Percentiles rank a stretch among this genome's conserved stretches.
phyloP scores from a whole-genome alignment of 2,113 vertebrate genomes.

The Mesoclemmys tuberculata region DNA sequence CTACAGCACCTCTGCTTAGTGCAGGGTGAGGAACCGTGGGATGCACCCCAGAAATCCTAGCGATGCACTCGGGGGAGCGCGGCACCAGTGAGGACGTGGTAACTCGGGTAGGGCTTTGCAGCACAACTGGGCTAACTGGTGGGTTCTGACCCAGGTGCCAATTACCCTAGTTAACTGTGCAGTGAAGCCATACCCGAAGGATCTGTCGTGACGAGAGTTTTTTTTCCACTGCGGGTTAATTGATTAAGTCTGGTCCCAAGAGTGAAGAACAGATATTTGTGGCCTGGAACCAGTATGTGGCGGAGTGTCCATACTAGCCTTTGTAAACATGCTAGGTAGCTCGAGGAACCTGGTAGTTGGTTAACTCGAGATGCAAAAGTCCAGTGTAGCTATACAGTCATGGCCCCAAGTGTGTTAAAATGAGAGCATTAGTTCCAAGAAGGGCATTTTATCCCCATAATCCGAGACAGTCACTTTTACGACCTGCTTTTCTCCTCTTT shows the following conservation, averaged over 20 bases:
- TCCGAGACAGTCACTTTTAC: not conserved
- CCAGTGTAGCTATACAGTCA: not conserved
- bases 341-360: rapidly evolving
- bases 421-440: not conserved
- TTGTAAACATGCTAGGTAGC: not conserved
- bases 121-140: too few species aligned
- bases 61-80: not conserved
- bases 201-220: not conserved
- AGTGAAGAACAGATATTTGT: not conserved
- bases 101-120: rapidly evolving
- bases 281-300: not conserved
- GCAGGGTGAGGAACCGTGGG: not conserved
- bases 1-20: not conserved
- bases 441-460: rapidly evolving
- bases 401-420: not conserved
- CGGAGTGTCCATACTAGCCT: too few species aligned
- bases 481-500: not conserved
- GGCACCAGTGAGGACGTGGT: rapidly evolving
- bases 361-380: rapidly evolving
- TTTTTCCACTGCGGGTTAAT: not conserved
- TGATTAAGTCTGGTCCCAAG: not conserved
- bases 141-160: too few species aligned
- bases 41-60: not conserved
- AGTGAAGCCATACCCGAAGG: not conserved
- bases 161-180: not conserved